Base-by-base conservation (phyloP, 37 sponge, comb jelly and placozoan species). In the Lycopodina hypogea region DNA sequence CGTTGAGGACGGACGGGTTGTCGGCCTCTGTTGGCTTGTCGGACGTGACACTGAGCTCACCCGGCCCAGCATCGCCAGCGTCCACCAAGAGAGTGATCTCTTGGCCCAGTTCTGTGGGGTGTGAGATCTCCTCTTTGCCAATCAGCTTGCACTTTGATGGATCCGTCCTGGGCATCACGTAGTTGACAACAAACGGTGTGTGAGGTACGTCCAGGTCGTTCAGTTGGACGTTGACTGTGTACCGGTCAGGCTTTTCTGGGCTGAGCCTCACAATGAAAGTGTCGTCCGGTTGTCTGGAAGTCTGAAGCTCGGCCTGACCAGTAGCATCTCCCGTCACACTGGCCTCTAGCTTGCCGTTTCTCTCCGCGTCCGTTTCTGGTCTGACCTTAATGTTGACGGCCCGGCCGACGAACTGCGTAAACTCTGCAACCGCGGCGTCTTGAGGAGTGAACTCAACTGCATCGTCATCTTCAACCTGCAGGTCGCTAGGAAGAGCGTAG, bases 151-250 rank as follows among this genome's bases (percentile, higher is more conserved):
- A 81, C 74, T 77, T 81, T 0, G 74, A 73, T 30, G 86, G 56
- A 33, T 87, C 82, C 37, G 74, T 50, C 6, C 64, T 74, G 24
- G 77, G 77, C 23, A 42, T 39, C 28, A 71, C 17, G 39, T 41
- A 89, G 11, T 80, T 78, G 64, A 89, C 79, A 28, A 69, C 40
- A 69, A 79, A 89, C 2, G 89, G 89, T 63, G 69, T 82, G 3
- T 79, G 70, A 18, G 84, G 76, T 21, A 89, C 77, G 3, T 67
- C 41, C 8, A 71, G 56, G 2, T 66, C 85, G 38, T 67, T 59
- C 64, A 79, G 73, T 62, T 69, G 24, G 29, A 89, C 56, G 64
- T 36, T 42, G 52, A 89, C 42, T 3, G 48, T 77, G 79, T 90
- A 90, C 14, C 53, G 60, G 62, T 90, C 91, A 15, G 91, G 83